Conservation (phyloP, 2,888 invertebrate species). For the Branchipolynoe longqiensis region DNA sequence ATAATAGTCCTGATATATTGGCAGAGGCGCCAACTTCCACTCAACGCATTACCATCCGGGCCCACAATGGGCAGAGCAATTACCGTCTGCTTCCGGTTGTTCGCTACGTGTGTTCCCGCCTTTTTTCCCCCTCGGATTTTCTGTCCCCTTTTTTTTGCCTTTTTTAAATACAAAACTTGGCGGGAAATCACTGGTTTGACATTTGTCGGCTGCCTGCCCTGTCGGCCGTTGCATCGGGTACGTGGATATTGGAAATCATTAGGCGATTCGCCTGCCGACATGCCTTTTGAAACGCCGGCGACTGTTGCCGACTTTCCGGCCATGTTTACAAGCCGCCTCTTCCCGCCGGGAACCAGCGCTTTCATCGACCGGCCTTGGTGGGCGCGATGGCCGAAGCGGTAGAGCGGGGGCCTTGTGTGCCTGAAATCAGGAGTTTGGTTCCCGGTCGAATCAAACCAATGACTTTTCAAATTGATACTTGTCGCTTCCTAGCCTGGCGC, state of each 20-base stretch:
- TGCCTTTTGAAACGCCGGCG: slow-evolving; percentile 17
- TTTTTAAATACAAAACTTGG: background rate
- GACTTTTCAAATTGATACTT: too few species aligned
- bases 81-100: too few species aligned
- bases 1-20: too few species aligned
- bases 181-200: background rate
- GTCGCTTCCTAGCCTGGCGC: too few species aligned
- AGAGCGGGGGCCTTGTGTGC: too few species aligned
- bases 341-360: slow-evolving; percentile 8
- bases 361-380: background rate
- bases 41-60: too few species aligned
- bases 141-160: background rate
- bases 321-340: slow-evolving; percentile 37
- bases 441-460: too few species aligned
- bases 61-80: too few species aligned
- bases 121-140: background rate
- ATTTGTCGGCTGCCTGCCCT: background rate
- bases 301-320: slow-evolving; percentile 40
- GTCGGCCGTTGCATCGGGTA: background rate
- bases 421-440: too few species aligned
- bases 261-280: slow-evolving; percentile 2
- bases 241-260: slow-evolving; percentile 45
- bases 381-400: too few species aligned
- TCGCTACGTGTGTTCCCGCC: background rate
- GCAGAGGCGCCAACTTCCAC: too few species aligned